Conservation (phyloP, 1,140 invertebrate species). For the Harlomillsia oculata region DNA sequence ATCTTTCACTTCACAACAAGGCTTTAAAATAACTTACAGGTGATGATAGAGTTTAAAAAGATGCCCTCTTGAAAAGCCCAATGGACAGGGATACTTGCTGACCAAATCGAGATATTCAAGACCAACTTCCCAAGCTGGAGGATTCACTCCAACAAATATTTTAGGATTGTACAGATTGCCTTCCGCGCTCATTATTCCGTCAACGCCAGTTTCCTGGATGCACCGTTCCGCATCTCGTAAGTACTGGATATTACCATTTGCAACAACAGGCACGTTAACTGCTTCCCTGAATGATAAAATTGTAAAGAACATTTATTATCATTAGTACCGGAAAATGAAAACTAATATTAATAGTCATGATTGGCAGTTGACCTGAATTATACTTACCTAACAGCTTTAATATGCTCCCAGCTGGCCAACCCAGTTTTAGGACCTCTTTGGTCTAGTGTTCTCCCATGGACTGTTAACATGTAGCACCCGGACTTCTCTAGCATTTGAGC, state of each 20-base stretch:
- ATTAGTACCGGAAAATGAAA: background rate
- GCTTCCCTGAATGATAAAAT: constrained; percentile 51
- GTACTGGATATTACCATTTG: constrained; percentile 96
- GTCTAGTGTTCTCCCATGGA: constrained; percentile 91
- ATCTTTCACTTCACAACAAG: no score
- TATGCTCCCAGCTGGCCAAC: constrained; percentile 86
- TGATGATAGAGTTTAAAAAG: constrained; percentile 95
- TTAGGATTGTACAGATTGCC: constrained; percentile 92
- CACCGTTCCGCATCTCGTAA: constrained; percentile 78
- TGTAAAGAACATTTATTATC: background rate
- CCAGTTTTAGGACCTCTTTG: constrained; percentile 93
- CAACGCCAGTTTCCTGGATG: constrained; percentile 70
- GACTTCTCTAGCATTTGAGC: constrained; percentile 88
- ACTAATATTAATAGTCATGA: background rate
- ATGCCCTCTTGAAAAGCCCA: constrained; percentile 84
- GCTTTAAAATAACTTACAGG: constrained; percentile 58
- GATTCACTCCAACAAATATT: constrained; percentile 56
- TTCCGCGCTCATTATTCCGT: constrained; percentile 85
- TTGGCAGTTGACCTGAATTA: background rate
- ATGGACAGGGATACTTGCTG: constrained; percentile 74
- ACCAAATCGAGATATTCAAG: constrained; percentile 80
- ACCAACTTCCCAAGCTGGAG: constrained; percentile 78
- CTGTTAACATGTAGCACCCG: constrained; percentile 82
- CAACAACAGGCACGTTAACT: constrained; percentile 85
- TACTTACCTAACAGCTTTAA: constrained; percentile 75